A percentile compares a stretch with the other conserved stretches of the same genome.
phyloP scores from a whole-genome alignment of 2,888 invertebrate genomes.

The Lasioglossum morio region DNA sequence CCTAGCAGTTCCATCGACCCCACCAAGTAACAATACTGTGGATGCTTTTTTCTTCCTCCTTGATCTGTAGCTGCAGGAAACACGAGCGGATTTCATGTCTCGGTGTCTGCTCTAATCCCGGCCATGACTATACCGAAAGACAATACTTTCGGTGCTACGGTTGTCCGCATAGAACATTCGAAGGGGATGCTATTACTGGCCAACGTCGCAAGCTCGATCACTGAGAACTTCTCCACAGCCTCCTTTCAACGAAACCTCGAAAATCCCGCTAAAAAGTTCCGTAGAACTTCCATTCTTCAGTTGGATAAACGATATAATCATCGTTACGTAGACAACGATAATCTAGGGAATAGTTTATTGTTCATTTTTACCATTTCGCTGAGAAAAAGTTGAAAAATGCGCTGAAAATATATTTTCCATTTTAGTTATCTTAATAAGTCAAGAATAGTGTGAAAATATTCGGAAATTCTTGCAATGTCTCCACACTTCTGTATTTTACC shows the following conservation, averaged over 20 bases:
- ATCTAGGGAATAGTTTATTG: no score
- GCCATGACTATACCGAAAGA: conserved; percentile 58
- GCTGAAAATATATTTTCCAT: no score
- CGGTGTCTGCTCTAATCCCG: conserved; percentile 60
- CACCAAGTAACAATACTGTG: conserved; percentile 64
- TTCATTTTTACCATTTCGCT: background rate
- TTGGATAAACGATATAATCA: background rate
- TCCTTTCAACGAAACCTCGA: background rate
- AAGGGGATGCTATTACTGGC: conserved; percentile 10
- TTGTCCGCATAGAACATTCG: conserved; percentile 8
- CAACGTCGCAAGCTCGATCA: background rate
- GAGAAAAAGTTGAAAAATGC: background rate
- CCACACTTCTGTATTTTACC: no score
- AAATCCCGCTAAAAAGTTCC: background rate
- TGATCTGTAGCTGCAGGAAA: conserved; percentile 66
- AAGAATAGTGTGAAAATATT: background rate
- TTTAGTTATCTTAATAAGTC: background rate
- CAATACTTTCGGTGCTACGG: conserved; percentile 44
- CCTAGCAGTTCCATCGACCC: conserved; percentile 68
- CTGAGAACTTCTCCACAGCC: background rate
- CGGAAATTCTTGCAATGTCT: background rate
- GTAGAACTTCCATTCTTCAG: background rate
- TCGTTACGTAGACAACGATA: no score
- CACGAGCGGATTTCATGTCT: conserved; percentile 55
- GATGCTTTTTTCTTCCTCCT: conserved; percentile 59